Base-by-base conservation (phyloP, 2,113 vertebrate species). In the Apteryx mantelli region DNA sequence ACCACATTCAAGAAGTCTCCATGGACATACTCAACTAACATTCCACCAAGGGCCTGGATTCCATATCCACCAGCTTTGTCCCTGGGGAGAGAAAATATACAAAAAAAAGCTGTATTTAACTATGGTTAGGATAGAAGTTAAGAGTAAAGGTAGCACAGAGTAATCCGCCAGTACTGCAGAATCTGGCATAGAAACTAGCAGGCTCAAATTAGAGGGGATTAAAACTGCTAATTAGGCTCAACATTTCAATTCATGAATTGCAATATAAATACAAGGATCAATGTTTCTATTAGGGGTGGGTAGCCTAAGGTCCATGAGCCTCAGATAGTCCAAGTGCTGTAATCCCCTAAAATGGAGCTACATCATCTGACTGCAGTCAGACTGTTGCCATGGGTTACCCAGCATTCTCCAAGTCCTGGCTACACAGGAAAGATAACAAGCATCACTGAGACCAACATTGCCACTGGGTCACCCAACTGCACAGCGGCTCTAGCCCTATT, bases 21-120 rank as follows among this genome's bases (percentile, higher is more conserved):
- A 0, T 97, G 98, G 16, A 99, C 98, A 7, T 96, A 97, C 84
- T 99, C 99, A 60, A 99, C 99, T 66, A 99, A 95, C 99, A 99
- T 99, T 20, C 99, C 99, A 13, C 99, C 99, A 4, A 99, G 98
- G 7, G 99, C 98, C 97, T 99, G 99, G 91, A 99, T 99, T 21
- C 99, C 99, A n/a, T 99, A 99, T 55, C 99, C 99, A 5, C 99
- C 99, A 5, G 99, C 99, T 86, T 99, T 99, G 98, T 99, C 99
- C 99, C 99, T 99, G 91, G 2, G 48, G 15, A 38, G 7, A 81
- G 20, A 85, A 89, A 69, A 52, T 13, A 89, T 48, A 55, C 32
- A 91, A 13, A 96, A 77, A 1, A 5, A 68, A 5, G 58, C 12
- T 5, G 3, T 4, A 44, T 25, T 8, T 74, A 70, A 66, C 60